Conservation (phyloP, 2,113 vertebrate species). For the Amblyornis subalaris region DNA sequence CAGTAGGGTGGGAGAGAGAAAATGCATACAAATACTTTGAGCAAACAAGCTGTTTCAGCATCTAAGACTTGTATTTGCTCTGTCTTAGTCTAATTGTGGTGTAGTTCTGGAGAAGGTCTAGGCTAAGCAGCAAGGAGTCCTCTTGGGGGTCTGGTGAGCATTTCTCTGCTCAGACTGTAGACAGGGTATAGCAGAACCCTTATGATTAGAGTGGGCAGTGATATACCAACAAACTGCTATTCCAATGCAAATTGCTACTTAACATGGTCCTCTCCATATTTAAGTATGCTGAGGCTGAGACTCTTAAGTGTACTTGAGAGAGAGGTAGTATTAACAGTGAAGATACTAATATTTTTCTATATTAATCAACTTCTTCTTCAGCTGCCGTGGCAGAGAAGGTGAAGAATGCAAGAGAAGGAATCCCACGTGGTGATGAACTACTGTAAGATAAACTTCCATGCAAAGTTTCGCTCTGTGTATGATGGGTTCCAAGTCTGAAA, state of each 20-base stretch:
- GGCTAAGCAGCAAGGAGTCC: not conserved
- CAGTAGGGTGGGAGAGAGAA: not conserved
- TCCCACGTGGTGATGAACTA: not conserved
- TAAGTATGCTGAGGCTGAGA: not conserved
- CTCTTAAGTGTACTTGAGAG: not conserved
- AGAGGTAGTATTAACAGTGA: not conserved
- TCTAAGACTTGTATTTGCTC: not conserved
- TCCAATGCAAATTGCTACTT: not conserved
- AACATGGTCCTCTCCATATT: not conserved
- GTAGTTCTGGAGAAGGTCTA: not conserved
- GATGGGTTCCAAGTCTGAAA: not conserved
- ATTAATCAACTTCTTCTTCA: not conserved
- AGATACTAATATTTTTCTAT: not conserved
- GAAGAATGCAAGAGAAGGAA: not conserved
- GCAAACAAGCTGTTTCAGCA: not conserved
- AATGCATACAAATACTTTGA: not conserved
- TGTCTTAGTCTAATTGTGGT: not conserved
- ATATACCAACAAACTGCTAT: not conserved
- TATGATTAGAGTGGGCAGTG: not conserved
- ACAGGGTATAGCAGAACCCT: not conserved
- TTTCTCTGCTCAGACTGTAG: not conserved
- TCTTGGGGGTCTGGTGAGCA: not conserved
- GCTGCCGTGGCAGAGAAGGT: not conserved
- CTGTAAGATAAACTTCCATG: not conserved
- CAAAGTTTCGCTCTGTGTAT: not conserved